phyloP scores from a whole-genome alignment of 2,888 invertebrate genomes.

The Stenichneumon culpator region DNA sequence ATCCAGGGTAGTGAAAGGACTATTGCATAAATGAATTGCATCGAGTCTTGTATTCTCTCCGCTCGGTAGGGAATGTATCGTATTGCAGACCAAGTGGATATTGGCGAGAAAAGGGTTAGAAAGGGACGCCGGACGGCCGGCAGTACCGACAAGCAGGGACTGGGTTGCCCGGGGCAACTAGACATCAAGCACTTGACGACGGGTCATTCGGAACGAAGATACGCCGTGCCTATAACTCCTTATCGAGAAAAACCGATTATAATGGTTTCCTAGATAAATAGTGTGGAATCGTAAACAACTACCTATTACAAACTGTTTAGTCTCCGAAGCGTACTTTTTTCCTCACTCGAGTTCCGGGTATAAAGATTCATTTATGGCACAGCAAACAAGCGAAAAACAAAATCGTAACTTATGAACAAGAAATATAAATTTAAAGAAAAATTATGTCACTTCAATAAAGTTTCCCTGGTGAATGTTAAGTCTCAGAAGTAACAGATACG shows the following conservation, averaged over 20 bases:
- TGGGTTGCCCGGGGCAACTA: conserved; percentile 59
- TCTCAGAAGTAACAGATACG: too few relatives aligned
- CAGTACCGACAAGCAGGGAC: conserved; percentile 30
- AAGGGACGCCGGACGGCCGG: conserved; percentile 29
- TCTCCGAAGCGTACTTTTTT: too few relatives aligned
- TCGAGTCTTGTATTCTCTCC: conserved; percentile 24
- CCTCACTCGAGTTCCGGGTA: too few relatives aligned
- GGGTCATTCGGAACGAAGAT: conserved; percentile 54
- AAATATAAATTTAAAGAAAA: too few relatives aligned
- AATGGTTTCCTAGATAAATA: conserved; percentile 48
- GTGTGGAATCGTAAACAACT: too few relatives aligned
- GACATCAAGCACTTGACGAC: conserved; percentile 46
- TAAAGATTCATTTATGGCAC: too few relatives aligned
- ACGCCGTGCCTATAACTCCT: conserved; percentile 45
- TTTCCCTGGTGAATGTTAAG: too few relatives aligned
- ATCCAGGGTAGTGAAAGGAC: too few relatives aligned
- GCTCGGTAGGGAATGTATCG: not conserved
- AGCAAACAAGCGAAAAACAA: too few relatives aligned
- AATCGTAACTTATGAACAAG: too few relatives aligned
- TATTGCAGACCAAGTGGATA: conserved; percentile 19
- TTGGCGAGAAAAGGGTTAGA: conserved; percentile 52
- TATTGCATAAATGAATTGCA: not conserved
- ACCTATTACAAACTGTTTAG: too few relatives aligned
- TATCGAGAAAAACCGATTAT: conserved; percentile 51
- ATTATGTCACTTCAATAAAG: too few relatives aligned